phyloP scores from a whole-genome alignment of 2,113 vertebrate species.

The Irena cyanogastra region DNA sequence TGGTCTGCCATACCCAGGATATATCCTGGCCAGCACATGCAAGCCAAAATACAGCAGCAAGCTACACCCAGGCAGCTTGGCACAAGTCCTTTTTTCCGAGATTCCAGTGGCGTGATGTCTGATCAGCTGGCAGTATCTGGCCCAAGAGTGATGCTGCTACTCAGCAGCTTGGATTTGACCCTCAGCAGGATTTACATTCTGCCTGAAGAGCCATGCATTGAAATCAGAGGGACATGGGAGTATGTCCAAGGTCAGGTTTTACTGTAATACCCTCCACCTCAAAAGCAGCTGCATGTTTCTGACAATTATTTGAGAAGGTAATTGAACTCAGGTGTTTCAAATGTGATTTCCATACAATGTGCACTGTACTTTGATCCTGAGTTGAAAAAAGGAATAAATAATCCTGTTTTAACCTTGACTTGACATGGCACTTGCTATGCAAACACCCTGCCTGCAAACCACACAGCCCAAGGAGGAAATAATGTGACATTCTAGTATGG shows the following conservation, averaged over 20 bases:
- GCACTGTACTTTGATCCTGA: conserved; percentile 11
- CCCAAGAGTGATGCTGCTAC: background rate
- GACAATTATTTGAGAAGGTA: conserved; percentile 26
- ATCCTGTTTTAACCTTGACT: background rate
- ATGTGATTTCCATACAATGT: conserved; percentile 30
- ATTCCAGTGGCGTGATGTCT: background rate
- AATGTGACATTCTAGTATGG: background rate
- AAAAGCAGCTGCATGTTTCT: background rate
- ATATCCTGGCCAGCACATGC: background rate
- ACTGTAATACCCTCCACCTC: background rate
- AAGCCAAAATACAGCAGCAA: background rate
- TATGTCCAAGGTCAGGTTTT: conserved; percentile 4
- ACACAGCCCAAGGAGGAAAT: background rate
- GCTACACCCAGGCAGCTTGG: background rate
- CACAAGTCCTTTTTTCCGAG: background rate
- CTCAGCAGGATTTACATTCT: background rate
- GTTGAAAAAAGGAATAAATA: conserved; percentile 3
- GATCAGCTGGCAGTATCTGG: background rate
- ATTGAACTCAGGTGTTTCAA: conserved; percentile 44
- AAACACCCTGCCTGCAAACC: background rate
- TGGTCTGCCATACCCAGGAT: background rate
- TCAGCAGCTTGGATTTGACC: conserved; percentile 31
- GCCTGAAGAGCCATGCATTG: background rate
- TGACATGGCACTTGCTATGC: background rate
- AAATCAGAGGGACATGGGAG: background rate